Percentiles rank a stretch among this genome's conserved stretches.
These are phyloP conservation scores for Hydrophis major DNA, from an alignment of 2,797 vertebrate genomes.

Conservation along the genomic window DNA sequence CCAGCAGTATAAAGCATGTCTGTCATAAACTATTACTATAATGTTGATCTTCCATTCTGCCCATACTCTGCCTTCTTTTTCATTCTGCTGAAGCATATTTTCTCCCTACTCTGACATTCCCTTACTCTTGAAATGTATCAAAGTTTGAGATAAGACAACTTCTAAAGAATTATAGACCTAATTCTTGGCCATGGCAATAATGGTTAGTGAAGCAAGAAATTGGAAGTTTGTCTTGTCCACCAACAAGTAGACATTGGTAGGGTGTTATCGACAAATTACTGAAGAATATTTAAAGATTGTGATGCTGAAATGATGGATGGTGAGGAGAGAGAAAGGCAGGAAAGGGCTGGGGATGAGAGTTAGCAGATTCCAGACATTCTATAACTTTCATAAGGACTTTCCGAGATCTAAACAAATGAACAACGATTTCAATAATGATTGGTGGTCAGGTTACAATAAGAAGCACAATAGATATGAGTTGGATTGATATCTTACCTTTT, in stretches of 20 bases:
- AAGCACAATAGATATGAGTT: not conserved
- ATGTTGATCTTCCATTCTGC: not conserved
- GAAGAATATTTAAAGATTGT: not conserved
- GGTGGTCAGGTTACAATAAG: not conserved
- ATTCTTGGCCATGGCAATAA: not conserved
- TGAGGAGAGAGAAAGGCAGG: not conserved
- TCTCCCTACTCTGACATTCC: not conserved
- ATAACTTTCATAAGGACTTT: not conserved
- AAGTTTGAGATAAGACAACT: not conserved
- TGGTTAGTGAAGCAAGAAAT: not conserved
- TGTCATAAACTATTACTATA: not conserved
- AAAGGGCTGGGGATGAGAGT: not conserved
- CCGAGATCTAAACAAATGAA: not conserved
- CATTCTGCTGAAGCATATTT: not conserved
- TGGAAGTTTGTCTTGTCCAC: not conserved
- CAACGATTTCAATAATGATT: not conserved
- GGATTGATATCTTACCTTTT: not conserved
- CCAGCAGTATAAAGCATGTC: not conserved
- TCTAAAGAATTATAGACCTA: not conserved
- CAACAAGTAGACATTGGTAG: not conserved
- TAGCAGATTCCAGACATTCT: not conserved
- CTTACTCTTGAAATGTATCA: not conserved
- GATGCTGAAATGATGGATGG: not conserved
- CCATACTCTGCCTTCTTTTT: not conserved
- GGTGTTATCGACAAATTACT: not conserved